Evolutionary conservation across 2,797 vertebrate species (phyloP).

Genomic region (Streptopelia turtur): DNA sequence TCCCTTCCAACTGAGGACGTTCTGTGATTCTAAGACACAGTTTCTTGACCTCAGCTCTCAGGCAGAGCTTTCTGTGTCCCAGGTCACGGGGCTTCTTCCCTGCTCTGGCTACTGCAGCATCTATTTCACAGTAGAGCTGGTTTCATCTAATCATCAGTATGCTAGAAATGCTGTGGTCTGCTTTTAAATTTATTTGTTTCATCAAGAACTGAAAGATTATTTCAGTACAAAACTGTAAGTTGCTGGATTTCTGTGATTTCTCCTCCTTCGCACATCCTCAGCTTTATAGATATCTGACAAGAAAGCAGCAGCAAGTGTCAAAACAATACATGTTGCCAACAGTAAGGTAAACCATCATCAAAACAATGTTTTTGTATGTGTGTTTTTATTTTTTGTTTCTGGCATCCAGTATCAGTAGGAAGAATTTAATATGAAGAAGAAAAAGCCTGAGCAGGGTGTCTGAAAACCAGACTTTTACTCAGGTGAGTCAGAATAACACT

Average conservation of each 20-base stretch:
- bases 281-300: neutral
- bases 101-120: neutral
- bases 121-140: neutral
- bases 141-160: neutral
- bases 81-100: neutral
- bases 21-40: too few species aligned
- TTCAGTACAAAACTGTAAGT: neutral
- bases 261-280: neutral
- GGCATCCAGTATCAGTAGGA: neutral
- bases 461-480: neutral
- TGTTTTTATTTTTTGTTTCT: neutral
- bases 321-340: neutral
- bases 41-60: neutral
- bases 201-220: neutral
- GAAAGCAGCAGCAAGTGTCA: slow-evolving; percentile 7
- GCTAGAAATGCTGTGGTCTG: neutral
- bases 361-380: neutral
- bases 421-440: neutral
- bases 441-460: neutral
- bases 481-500: neutral
- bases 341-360: neutral
- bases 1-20: too few species aligned
- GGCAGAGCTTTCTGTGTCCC: neutral
- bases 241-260: neutral
- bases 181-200: slow-evolving; percentile 12